Evolutionary conservation across 2,888 invertebrate genomes (phyloP), one percentile per base, ranked within the genome.

Genomic region (Platycnemis pennipes): DNA sequence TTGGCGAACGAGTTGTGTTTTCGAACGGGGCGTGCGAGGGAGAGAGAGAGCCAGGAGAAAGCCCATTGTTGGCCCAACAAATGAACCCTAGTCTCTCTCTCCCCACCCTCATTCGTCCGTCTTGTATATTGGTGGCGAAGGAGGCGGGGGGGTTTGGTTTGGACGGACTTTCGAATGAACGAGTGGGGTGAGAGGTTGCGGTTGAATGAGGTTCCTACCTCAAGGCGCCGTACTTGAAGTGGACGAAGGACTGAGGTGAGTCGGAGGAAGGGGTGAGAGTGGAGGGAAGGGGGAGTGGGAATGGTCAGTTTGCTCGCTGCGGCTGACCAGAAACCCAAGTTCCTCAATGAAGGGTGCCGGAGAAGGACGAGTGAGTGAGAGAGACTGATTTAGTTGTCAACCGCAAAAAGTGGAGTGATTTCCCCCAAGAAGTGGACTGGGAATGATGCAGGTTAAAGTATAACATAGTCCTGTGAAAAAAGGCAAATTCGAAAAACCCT

Each of bases 51-150:
- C 5, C 26, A 5, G 37, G 77, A 77, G 77, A 77, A 77, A 77
- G 77, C 77, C 77, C 77, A 77, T 77, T 77, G 77, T 77, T 77
- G 77, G 77, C 37, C 77, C 77, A 77, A 77, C 77, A 77, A 77
- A 77, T 77, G 77, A 77, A 77, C 37, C 77, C 77, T 31, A 63
- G 63, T 26, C 53, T 13, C 11, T n/a, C n/a, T n/a, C 63, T 26
- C 63, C n/a, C 77, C 37, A 26, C 77, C 63, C 37, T 77, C 77
- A 31, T 63, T 37, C n/a, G n/a, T n/a, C 37, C 37, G 77, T 37
- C 8, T 37, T 77, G 37, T 2, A 37, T 5, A 5, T n/a, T n/a
- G 77, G 26, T 7, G 26, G 63, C 16, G 63, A 1, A 37, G 37
- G 77, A 77, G 2, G 37, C 1, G 37, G 37, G 77, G 37, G 37